phyloP scores from a whole-genome alignment of 2,113 vertebrate genomes.

The Bambusicola thoracicus region DNA sequence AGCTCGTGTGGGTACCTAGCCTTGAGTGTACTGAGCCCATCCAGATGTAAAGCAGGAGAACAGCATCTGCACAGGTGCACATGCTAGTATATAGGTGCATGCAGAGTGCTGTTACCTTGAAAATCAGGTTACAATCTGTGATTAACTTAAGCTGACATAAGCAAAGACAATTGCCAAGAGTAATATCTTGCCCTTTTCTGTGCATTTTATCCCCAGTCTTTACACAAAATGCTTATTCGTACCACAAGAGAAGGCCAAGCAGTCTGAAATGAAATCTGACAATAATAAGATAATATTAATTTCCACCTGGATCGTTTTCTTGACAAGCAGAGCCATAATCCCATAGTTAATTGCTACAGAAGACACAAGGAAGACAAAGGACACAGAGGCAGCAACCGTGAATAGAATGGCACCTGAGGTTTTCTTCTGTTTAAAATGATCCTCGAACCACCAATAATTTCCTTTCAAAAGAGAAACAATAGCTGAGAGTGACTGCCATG shows the following conservation, averaged over 20 bases:
- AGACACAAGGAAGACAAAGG: neutral
- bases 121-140: neutral
- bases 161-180: neutral
- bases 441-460: neutral
- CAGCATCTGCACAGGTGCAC: neutral
- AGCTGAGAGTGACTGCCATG: neutral
- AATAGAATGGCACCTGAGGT: neutral
- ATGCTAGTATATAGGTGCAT: fast-evolving
- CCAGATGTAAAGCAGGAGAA: neutral
- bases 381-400: neutral
- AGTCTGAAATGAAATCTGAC: neutral
- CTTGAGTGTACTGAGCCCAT: neutral
- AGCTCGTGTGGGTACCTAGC: neutral
- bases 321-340: neutral
- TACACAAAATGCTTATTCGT: neutral
- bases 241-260: neutral
- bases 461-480: slow-evolving; percentile 1
- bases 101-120: neutral
- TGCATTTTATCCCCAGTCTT: neutral
- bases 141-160: neutral
- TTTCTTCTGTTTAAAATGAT: neutral
- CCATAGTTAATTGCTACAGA: neutral
- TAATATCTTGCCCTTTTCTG: neutral
- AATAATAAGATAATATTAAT: slow-evolving; percentile 7
- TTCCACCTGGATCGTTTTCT: slow-evolving; percentile 25